Conservation (phyloP, 2,797 vertebrate species). For the Brachyrhaphis roseni region DNA sequence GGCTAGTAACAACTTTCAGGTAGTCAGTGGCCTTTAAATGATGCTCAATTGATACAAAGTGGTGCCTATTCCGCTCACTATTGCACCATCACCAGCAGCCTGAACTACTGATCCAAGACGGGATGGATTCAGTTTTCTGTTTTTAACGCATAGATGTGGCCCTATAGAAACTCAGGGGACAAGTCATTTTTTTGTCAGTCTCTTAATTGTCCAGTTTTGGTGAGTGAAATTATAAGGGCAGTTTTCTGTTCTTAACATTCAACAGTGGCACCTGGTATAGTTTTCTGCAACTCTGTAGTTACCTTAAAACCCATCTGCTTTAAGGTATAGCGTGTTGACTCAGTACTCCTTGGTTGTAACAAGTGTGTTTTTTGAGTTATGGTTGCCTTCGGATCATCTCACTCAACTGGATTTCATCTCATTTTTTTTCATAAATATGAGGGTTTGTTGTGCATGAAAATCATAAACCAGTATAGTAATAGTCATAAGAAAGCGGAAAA, state of each 20-base stretch:
- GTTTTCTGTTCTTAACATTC: background rate
- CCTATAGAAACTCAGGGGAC: background rate
- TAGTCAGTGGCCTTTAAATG: no score
- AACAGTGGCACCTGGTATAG: background rate
- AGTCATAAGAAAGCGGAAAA: background rate
- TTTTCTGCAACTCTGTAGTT: background rate
- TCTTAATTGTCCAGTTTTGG: background rate
- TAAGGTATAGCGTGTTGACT: background rate
- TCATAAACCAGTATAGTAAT: background rate
- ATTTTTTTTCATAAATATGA: background rate
- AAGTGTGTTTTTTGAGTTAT: background rate
- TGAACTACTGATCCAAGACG: no score
- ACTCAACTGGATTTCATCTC: background rate
- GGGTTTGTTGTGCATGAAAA: background rate
- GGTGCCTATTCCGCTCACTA: no score
- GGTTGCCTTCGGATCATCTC: background rate
- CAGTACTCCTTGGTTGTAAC: background rate
- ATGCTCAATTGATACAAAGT: no score
- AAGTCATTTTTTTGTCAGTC: background rate
- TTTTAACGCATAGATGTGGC: background rate
- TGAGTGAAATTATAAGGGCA: background rate
- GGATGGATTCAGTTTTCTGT: background rate
- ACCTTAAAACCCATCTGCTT: background rate
- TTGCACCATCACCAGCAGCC: no score
- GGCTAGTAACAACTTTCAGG: no score